A percentile compares a stretch with the other conserved stretches of the same genome.
Evolutionary conservation across 92 coral and sea anemone genomes (phyloP).

Genomic region (Siderastrea siderea): DNA sequence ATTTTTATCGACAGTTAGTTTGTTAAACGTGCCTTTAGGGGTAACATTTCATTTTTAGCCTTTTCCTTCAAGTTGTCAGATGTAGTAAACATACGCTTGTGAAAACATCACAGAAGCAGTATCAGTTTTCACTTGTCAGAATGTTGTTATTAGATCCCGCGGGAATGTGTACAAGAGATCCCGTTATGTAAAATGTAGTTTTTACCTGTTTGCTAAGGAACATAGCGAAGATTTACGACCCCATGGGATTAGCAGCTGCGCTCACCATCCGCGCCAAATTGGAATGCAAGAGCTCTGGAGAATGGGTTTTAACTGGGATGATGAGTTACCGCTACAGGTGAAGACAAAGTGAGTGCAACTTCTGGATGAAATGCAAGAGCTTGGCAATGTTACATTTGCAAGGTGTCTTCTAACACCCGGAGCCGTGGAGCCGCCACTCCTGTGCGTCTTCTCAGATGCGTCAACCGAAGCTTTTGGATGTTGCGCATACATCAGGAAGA

Average conservation of each 20-base stretch:
- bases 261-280: constrained; percentile 45
- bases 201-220: constrained; percentile 6
- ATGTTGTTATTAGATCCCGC: too few relatives aligned
- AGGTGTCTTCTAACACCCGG: too few relatives aligned
- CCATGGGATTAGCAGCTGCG: constrained; percentile 44
- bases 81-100: too few relatives aligned
- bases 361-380: constrained; percentile 42
- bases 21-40: too few relatives aligned
- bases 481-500: constrained; percentile 37
- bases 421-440: constrained; percentile 48
- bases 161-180: too few relatives aligned
- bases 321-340: not conserved
- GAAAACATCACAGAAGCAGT: too few relatives aligned
- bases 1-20: too few relatives aligned
- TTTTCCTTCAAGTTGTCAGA: too few relatives aligned
- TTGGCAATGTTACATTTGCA: constrained; percentile 41
- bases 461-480: constrained; percentile 51
- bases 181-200: too few relatives aligned
- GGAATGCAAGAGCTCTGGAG: constrained; percentile 39
- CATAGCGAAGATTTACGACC: too few relatives aligned
- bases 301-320: constrained; percentile 51
- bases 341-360: constrained; percentile 31
- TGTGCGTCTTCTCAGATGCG: constrained; percentile 61
- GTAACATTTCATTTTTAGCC: too few relatives aligned
- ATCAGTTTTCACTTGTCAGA: too few relatives aligned